A percentile compares a stretch with the other conserved stretches of the same genome.
phyloP scores from a whole-genome alignment of 1,140 invertebrate species.

The Scaptomyza graminum region DNA sequence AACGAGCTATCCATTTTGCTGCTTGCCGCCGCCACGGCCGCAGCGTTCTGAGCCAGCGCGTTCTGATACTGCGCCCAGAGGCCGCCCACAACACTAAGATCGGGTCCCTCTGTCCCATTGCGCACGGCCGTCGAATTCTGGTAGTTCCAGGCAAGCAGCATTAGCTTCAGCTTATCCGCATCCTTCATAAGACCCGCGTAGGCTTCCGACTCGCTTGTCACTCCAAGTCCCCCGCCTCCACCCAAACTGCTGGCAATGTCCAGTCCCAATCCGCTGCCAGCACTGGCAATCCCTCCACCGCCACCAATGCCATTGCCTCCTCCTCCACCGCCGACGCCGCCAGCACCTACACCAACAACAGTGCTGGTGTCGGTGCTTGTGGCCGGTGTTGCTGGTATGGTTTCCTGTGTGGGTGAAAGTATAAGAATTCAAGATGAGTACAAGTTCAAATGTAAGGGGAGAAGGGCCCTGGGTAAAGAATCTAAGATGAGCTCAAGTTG shows the following conservation, averaged over 20 bases:
- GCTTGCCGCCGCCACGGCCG: conserved; percentile 66
- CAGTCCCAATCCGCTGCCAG: conserved; percentile 29
- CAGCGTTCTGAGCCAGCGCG: conserved; percentile 78
- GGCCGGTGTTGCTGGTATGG: conserved; percentile 77
- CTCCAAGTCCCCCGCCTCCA: conserved; percentile 42
- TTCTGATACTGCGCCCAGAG: conserved; percentile 91
- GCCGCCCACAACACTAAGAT: conserved; percentile 87
- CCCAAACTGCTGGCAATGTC: conserved; percentile 49
- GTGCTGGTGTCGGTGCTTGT: conserved; percentile 72
- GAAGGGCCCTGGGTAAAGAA: background rate
- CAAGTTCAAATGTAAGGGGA: conserved; percentile 36
- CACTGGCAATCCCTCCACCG: conserved; percentile 31
- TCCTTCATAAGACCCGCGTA: conserved; percentile 88
- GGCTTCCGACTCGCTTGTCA: conserved; percentile 70
- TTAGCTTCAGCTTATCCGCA: conserved; percentile 92
- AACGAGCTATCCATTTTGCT: conserved; percentile 74
- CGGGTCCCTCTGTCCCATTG: conserved; percentile 81
- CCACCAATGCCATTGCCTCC: conserved; percentile 39
- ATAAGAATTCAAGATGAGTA: conserved; percentile 15
- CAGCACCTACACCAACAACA: conserved; percentile 57
- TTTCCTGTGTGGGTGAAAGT: conserved; percentile 46
- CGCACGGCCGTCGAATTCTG: conserved; percentile 87
- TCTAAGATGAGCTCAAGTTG: conserved; percentile 31
- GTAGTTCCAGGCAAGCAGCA: conserved; percentile 93
- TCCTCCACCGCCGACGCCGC: conserved; percentile 35